Evolutionary conservation across 1,140 invertebrate species (phyloP).

Genomic region (Scaptomyza montana): DNA sequence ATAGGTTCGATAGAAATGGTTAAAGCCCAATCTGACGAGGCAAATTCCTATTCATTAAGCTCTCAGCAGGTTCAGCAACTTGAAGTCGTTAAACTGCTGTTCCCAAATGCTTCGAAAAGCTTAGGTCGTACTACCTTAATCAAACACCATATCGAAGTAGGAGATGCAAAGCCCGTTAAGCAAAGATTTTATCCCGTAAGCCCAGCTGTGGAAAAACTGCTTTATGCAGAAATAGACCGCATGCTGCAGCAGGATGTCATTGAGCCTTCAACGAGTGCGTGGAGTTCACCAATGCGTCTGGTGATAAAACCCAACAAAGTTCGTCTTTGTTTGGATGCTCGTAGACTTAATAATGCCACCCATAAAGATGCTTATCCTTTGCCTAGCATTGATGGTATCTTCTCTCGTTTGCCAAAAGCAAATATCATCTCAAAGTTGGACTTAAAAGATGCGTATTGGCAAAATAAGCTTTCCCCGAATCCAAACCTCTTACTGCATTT

Average conservation of each 20-base stretch:
- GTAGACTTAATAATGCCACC: neutral
- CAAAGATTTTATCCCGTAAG: constrained; percentile 13
- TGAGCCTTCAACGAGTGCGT: too few species aligned
- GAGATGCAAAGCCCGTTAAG: neutral
- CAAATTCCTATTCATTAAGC: neutral
- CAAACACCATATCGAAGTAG: too few species aligned
- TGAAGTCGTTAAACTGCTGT: neutral
- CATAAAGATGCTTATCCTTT: constrained; percentile 14
- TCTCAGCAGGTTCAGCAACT: neutral
- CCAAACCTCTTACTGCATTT: too few species aligned
- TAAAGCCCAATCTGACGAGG: neutral
- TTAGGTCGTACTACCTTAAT: too few species aligned
- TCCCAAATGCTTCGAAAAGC: neutral
- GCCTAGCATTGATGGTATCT: neutral
- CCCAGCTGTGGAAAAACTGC: constrained; percentile 2
- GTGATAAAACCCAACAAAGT: neutral
- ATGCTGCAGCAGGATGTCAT: too few species aligned
- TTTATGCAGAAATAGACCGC: neutral
- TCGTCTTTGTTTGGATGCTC: constrained; percentile 5
- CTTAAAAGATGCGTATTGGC: neutral
- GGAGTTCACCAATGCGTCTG: too few species aligned
- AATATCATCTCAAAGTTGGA: neutral
- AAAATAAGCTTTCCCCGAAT: neutral
- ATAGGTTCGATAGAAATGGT: neutral
- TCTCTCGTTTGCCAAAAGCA: too few species aligned